These are phyloP conservation scores for Athene noctua DNA, from an alignment of 2,113 vertebrate species.

Conservation along the genomic window DNA sequence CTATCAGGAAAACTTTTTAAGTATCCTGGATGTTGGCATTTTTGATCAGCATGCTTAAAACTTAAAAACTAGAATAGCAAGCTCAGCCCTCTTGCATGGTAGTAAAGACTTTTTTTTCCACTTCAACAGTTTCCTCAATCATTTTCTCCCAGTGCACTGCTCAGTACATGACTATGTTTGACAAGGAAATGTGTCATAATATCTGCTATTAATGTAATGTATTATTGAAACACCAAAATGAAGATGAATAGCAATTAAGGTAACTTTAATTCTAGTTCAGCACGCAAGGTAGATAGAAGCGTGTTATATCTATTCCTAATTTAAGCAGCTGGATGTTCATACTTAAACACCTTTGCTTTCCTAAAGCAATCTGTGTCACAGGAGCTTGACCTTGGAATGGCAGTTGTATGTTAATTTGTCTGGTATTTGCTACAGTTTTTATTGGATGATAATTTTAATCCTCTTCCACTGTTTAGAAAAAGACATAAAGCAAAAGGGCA, in stretches of 20 bases:
- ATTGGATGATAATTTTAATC: slow-evolving; percentile 17
- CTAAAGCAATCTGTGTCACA: background rate
- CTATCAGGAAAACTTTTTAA: background rate
- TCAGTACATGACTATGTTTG: background rate
- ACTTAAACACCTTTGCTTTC: background rate
- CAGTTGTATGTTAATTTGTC: background rate
- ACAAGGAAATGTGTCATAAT: slow-evolving; percentile 18
- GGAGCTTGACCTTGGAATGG: slow-evolving; percentile 17
- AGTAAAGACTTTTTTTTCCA: background rate
- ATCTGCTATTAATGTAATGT: background rate
- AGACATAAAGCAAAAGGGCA: background rate
- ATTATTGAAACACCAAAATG: slow-evolving; percentile 24
- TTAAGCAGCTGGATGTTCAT: background rate
- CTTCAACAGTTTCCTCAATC: slow-evolving; percentile 12
- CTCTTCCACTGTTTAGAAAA: background rate
- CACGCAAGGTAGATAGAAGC: background rate
- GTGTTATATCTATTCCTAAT: background rate
- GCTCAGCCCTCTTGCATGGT: background rate
- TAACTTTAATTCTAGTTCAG: slow-evolving; percentile 1
- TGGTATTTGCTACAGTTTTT: background rate
- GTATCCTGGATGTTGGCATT: background rate
- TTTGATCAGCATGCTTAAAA: slow-evolving; percentile 4
- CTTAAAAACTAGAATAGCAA: slow-evolving; percentile 5
- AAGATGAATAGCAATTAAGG: slow-evolving; percentile 2
- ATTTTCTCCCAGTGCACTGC: background rate